A percentile compares a stretch with the other conserved stretches of the same genome.
Conservation (phyloP, 1,140 invertebrate species). For the Brachionus koreanus region DNA sequence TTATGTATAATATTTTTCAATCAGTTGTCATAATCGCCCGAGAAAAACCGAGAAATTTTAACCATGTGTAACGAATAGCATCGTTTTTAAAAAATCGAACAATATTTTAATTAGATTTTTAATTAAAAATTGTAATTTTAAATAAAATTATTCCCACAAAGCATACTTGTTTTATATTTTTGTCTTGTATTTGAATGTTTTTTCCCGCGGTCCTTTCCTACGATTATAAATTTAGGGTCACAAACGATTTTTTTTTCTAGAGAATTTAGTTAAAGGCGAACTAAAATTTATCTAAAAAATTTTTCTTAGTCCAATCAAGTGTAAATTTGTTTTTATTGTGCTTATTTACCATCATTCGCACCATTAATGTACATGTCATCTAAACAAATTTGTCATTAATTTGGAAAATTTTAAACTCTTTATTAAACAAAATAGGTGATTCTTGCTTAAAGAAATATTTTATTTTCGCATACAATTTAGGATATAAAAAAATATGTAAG, state of each 20-base stretch:
- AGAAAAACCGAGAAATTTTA: not conserved
- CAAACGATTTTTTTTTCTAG: not conserved
- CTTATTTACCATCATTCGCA: not conserved
- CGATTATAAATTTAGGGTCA: constrained; percentile 7
- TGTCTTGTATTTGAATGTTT: not conserved
- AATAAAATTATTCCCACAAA: not conserved
- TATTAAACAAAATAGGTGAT: not conserved
- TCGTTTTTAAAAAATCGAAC: not conserved
- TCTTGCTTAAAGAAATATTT: constrained; percentile 11
- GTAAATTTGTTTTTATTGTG: not conserved
- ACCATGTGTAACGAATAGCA: not conserved
- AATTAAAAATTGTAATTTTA: not conserved
- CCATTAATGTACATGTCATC: not conserved
- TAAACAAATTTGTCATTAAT: not conserved
- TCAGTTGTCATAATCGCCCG: not conserved
- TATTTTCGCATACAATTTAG: constrained; percentile 5
- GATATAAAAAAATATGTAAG: not conserved
- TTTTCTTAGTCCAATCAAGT: not conserved
- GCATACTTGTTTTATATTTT: not conserved
- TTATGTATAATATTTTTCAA: not conserved
- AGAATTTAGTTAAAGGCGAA: not conserved
- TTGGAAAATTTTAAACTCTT: not conserved
- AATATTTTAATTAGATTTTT: not conserved
- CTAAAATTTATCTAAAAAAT: not conserved
- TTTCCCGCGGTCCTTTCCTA: not conserved